Evolutionary conservation across 2,113 vertebrate species (phyloP).

Genomic region (Parus major): DNA sequence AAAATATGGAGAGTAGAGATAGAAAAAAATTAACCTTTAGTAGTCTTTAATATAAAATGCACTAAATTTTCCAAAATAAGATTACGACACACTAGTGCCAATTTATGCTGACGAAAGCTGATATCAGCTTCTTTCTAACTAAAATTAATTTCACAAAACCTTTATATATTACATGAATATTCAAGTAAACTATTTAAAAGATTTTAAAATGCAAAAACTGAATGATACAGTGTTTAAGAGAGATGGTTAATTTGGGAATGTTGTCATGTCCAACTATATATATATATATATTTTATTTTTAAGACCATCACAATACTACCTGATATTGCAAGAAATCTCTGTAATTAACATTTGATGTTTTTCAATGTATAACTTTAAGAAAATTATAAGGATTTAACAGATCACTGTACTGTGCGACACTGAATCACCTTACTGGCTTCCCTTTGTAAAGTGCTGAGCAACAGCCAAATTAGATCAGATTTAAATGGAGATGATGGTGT

Average conservation of each 20-base stretch:
- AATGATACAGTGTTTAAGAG: conserved; percentile 67
- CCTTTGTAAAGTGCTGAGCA: conserved; percentile 48
- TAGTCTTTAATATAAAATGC: conserved; percentile 74
- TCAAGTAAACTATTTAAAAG: conserved; percentile 72
- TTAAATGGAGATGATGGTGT: background rate
- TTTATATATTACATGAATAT: conserved; percentile 73
- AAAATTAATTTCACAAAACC: conserved; percentile 68
- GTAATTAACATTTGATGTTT: conserved; percentile 25
- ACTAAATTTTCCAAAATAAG: conserved; percentile 70
- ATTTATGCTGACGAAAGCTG: conserved; percentile 63
- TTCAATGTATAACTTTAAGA: background rate
- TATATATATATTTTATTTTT: conserved; percentile 25
- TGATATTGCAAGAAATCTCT: conserved; percentile 42
- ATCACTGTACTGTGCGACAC: background rate
- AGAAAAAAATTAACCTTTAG: conserved; percentile 66
- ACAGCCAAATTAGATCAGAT: conserved; percentile 32
- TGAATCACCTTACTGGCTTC: conserved; percentile 38
- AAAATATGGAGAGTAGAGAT: conserved; percentile 60
- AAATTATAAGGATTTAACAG: conserved; percentile 1
- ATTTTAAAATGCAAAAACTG: conserved; percentile 50
- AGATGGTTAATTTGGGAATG: conserved; percentile 52
- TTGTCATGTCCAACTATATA: conserved; percentile 36
- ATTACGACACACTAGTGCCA: conserved; percentile 63
- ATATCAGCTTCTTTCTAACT: conserved; percentile 63
- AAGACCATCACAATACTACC: conserved; percentile 57